phyloP scores from a whole-genome alignment of 2,113 vertebrate genomes.

The Orycteropus afer region DNA sequence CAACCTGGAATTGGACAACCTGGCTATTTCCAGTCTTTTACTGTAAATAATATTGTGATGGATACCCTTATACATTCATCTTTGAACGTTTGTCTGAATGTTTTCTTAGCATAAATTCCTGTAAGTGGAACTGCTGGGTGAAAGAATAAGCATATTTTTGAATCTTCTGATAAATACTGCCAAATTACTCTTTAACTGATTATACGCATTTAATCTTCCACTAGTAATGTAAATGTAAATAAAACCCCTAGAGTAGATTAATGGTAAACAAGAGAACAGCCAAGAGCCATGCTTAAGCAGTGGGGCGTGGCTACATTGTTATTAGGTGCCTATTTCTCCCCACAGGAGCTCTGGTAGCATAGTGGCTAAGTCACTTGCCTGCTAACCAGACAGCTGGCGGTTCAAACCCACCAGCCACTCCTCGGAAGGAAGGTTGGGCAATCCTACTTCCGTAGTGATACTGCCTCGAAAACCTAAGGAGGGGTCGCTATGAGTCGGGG shows the following conservation, averaged over 20 bases:
- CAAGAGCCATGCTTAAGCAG: too few species aligned
- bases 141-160: not conserved
- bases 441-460: too few species aligned
- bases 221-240: not conserved
- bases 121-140: not conserved
- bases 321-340: not conserved
- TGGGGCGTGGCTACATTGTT: too few species aligned
- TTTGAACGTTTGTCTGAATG: not conserved
- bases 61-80: not conserved
- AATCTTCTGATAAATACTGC: slow-evolving; percentile 11
- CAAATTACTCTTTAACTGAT: not conserved
- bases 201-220: not conserved
- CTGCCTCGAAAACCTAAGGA: too few species aligned
- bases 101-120: not conserved
- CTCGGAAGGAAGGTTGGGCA: too few species aligned
- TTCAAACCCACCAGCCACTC: too few species aligned
- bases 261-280: too few species aligned
- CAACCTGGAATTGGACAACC: not conserved
- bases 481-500: too few species aligned
- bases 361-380: too few species aligned
- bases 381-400: too few species aligned
- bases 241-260: too few species aligned
- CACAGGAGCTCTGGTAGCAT: too few species aligned
- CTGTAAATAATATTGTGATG: not conserved
- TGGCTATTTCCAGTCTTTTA: not conserved